Conservation (phyloP, 1,140 invertebrate species). For the Sweltsa coloradensis region DNA sequence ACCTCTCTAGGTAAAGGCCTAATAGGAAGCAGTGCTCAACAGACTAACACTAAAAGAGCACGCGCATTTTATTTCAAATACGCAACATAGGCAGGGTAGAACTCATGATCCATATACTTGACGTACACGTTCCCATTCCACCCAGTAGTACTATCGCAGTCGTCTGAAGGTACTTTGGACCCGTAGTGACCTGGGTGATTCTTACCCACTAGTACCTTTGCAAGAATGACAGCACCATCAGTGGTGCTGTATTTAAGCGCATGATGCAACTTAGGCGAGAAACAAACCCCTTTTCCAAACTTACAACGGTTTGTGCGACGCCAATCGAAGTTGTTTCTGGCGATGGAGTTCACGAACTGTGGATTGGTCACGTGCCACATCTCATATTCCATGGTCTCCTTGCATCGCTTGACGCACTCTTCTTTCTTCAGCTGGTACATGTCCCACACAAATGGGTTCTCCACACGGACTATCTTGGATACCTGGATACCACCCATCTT, state of each 20-base stretch:
- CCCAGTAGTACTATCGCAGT: not conserved
- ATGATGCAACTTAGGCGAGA: not conserved
- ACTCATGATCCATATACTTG: slow-evolving; percentile 1
- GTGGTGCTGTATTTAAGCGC: not conserved
- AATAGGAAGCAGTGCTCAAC: too few relatives aligned
- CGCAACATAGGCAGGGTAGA: slow-evolving; percentile 1
- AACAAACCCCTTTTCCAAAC: slow-evolving; percentile 2
- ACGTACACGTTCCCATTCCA: not conserved
- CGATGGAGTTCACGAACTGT: not conserved
- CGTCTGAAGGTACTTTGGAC: not conserved
- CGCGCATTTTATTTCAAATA: too few relatives aligned
- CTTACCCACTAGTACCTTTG: not conserved
- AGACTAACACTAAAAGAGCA: too few relatives aligned
- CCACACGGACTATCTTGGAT: too few relatives aligned
- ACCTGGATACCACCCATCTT: too few relatives aligned
- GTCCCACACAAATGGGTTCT: too few relatives aligned
- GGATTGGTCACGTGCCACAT: not conserved
- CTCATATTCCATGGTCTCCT: not conserved
- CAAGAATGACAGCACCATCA: not conserved
- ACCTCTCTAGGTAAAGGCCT: too few relatives aligned
- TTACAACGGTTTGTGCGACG: not conserved
- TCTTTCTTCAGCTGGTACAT: too few relatives aligned
- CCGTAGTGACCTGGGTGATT: not conserved
- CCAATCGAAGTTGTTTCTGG: not conserved
- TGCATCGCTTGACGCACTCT: not conserved